Percentiles rank a stretch among this genome's conserved stretches.
These are phyloP conservation scores for Atherinosoma microstoma DNA, from an alignment of 2,797 vertebrate species.

Conservation along the genomic window DNA sequence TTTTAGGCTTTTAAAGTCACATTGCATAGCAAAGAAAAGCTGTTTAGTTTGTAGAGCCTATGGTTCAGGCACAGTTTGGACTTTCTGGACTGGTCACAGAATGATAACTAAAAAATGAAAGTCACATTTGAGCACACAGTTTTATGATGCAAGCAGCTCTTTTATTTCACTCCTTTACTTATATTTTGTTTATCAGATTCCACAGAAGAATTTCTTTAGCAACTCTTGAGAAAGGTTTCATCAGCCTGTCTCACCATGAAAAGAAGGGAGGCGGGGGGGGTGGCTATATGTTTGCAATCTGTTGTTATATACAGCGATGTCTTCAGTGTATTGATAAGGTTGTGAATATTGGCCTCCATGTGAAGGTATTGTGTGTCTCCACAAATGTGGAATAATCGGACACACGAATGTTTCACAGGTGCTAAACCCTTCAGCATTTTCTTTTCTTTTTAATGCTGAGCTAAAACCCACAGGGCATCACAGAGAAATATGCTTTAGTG, in stretches of 20 bases:
- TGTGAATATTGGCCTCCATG: slow-evolving; percentile 1
- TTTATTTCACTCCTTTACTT: slow-evolving; percentile 41
- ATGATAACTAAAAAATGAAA: not conserved
- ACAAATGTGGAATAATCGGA: slow-evolving; percentile 28
- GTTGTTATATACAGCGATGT: slow-evolving; percentile 38
- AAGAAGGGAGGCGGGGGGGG: not conserved
- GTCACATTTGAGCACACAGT: not conserved
- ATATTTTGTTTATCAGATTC: slow-evolving; percentile 48
- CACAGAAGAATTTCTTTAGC: slow-evolving; percentile 38
- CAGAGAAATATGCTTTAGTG: slow-evolving; percentile 29
- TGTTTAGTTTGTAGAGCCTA: not conserved
- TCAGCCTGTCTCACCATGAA: slow-evolving; percentile 50
- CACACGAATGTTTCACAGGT: slow-evolving; percentile 48
- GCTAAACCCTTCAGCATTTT: slow-evolving; percentile 55
- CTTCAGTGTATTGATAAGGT: slow-evolving; percentile 26
- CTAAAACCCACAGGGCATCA: slow-evolving; percentile 38
- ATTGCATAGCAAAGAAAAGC: not conserved
- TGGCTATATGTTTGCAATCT: slow-evolving; percentile 3
- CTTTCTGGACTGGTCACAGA: not conserved
- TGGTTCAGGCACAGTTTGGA: not conserved
- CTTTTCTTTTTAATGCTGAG: not conserved
- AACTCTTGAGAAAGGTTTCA: slow-evolving; percentile 72
- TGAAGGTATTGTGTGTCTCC: not conserved
- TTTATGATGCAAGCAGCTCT: slow-evolving; percentile 17
- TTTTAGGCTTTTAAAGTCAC: slow-evolving; percentile 16